Evolutionary conservation across 2,888 invertebrate genomes (phyloP).

Genomic region (Mythimna vitellina): DNA sequence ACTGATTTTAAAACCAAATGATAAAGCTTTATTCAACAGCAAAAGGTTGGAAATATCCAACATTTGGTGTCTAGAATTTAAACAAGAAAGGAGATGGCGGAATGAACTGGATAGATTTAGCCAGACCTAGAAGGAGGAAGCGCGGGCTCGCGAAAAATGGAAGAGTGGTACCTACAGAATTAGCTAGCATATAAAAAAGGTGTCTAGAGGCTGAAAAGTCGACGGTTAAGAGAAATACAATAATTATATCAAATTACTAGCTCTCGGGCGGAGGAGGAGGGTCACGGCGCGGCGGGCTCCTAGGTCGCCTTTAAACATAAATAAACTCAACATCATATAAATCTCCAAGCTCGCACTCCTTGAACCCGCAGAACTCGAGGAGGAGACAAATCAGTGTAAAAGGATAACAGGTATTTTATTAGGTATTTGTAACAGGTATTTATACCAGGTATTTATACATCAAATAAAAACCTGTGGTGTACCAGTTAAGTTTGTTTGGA

Average conservation of each 20-base stretch:
- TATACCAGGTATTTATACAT: neutral
- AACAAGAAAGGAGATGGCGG: too few relatives aligned
- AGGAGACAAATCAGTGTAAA: neutral
- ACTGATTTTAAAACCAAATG: neutral
- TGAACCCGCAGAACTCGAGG: constrained; percentile 29
- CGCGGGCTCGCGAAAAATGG: too few relatives aligned
- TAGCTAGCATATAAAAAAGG: neutral
- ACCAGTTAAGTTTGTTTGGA: constrained; percentile 1
- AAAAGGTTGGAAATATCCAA: too few relatives aligned
- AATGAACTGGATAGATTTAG: too few relatives aligned
- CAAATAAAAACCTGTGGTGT: neutral
- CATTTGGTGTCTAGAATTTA: too few relatives aligned
- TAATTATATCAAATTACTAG: constrained; percentile 33
- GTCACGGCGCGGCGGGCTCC: neutral
- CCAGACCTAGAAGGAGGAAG: too few relatives aligned
- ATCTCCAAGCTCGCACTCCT: constrained; percentile 54
- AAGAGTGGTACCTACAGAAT: too few relatives aligned
- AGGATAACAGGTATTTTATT: constrained; percentile 1
- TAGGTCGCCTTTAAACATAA: constrained; percentile 50
- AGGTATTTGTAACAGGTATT: neutral
- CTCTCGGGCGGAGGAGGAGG: neutral
- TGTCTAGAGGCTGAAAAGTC: neutral
- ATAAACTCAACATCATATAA: constrained; percentile 41
- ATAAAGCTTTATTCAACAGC: neutral
- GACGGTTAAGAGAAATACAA: constrained; percentile 17